Conservation (phyloP, 2,888 invertebrate species). For the Schrankia costaestrigalis region DNA sequence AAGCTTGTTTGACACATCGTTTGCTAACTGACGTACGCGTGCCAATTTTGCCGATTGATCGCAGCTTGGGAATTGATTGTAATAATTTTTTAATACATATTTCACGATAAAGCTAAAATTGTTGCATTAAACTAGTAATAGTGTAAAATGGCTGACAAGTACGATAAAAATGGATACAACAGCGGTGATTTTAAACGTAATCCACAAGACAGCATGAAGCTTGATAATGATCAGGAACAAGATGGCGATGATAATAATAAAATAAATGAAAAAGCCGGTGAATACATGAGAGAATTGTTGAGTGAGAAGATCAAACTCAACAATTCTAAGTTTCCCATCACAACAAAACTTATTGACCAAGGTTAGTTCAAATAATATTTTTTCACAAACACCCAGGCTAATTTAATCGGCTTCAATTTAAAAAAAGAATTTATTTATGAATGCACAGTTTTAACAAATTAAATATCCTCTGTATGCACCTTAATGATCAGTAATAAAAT, state of each 20-base stretch:
- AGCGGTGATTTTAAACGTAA: constrained; percentile 75
- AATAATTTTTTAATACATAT: too few relatives aligned
- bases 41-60: too few relatives aligned
- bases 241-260: constrained; percentile 80
- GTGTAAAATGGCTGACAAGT: constrained; percentile 61
- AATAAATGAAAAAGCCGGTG: constrained; percentile 86
- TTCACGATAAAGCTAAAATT: too few relatives aligned
- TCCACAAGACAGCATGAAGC: too few relatives aligned
- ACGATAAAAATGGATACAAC: constrained; percentile 71
- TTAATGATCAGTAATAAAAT: too few relatives aligned
- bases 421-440: too few relatives aligned
- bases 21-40: too few relatives aligned
- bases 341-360: constrained; percentile 85
- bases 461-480: too few relatives aligned
- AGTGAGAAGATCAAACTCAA: constrained; percentile 85
- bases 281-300: constrained; percentile 88
- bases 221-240: constrained; percentile 53
- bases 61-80: too few relatives aligned
- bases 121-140: too few relatives aligned
- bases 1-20: constrained; percentile 3
- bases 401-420: too few relatives aligned
- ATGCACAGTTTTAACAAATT: too few relatives aligned
- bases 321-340: constrained; percentile 84
- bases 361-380: constrained; percentile 77
- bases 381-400: background rate